These are phyloP conservation scores for Ochlodes sylvanus DNA, from an alignment of 2,888 invertebrate species.

Conservation along the genomic window DNA sequence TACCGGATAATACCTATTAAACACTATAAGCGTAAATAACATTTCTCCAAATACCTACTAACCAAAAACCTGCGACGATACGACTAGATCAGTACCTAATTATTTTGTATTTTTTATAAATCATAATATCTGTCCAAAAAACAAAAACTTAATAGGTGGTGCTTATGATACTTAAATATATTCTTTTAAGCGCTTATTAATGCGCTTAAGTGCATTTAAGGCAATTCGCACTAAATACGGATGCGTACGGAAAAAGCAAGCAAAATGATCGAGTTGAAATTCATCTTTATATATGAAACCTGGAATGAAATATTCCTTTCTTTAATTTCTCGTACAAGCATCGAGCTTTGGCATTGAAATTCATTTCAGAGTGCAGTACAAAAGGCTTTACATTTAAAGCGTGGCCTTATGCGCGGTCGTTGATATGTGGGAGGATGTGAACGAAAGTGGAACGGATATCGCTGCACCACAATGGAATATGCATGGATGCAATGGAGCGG, in stretches of 20 bases:
- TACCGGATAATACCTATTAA: too few species aligned
- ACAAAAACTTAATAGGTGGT: not conserved
- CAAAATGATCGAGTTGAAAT: not conserved
- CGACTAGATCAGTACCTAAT: too few species aligned
- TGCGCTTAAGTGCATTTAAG: too few species aligned
- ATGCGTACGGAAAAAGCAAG: not conserved
- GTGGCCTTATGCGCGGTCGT: slow-evolving; percentile 37
- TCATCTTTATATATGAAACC: slow-evolving; percentile 11
- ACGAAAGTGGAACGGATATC: slow-evolving; percentile 80
- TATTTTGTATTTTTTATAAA: too few species aligned
- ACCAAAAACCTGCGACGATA: too few species aligned
- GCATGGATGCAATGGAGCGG: slow-evolving; percentile 62
- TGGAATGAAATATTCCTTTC: slow-evolving; percentile 9
- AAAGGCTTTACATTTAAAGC: slow-evolving; percentile 35
- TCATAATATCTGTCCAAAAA: too few species aligned
- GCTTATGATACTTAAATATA: too few species aligned
- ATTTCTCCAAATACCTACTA: too few species aligned
- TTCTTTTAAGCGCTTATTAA: too few species aligned
- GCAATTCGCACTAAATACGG: not conserved
- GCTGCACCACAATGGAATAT: slow-evolving; percentile 63
- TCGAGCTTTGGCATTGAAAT: slow-evolving; percentile 15
- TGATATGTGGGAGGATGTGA: slow-evolving; percentile 48
- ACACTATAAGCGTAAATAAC: too few species aligned
- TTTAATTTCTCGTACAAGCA: slow-evolving; percentile 11
- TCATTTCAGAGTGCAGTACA: slow-evolving; percentile 26